Evolutionary conservation across 2,888 invertebrate genomes (phyloP), one percentile per base, ranked within the genome.

Genomic region (Hypsopygia costalis): DNA sequence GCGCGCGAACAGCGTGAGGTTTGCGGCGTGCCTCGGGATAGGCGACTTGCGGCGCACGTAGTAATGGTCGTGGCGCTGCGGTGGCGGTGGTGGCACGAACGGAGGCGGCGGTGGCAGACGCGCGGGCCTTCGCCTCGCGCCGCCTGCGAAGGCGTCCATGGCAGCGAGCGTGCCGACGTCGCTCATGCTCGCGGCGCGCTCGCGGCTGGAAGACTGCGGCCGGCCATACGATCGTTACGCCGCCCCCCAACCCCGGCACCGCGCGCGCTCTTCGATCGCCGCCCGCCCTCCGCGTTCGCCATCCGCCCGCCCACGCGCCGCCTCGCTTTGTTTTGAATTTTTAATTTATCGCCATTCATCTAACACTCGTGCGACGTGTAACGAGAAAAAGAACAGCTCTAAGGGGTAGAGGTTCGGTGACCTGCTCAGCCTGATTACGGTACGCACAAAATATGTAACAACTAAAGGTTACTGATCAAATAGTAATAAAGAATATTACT

Each of bases 81-180:
- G 85, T 62, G 86, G 86, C 53, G 83, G 86, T 62, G 85, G 86
- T 50, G 85, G 85, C 69, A 83, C 80, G 75, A 79, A 78, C 65
- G 82, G 82, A 74, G 85, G 86, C 69, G 86, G 86, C 59, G 86
- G 87, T 61, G 86, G 86, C 63, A 86, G 74, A 61, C 83, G 81
- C 54, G 82, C 69, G 64, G 81, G 78, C 73, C 83, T 70, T 45
- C 86, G 83, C 78, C 88, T 68, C 63, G 85, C 85, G 78, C 86
- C 88, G 82, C 83, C 86, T 72, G 82, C 87, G 79, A 82, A 88
- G 73, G 82, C 87, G 80, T 85, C 87, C 86, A 83, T 88, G 58
- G 83, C 87, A 73, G 85, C 87, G 77, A 87, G 87, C 82, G 87
- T 87, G 76, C 85, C 88, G 69, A 87, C 88, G 82, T 86, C 86